A percentile compares a stretch with the other conserved stretches of the same genome.
Conservation (phyloP, 2,797 vertebrate species). For the Acanthopagrus latus region DNA sequence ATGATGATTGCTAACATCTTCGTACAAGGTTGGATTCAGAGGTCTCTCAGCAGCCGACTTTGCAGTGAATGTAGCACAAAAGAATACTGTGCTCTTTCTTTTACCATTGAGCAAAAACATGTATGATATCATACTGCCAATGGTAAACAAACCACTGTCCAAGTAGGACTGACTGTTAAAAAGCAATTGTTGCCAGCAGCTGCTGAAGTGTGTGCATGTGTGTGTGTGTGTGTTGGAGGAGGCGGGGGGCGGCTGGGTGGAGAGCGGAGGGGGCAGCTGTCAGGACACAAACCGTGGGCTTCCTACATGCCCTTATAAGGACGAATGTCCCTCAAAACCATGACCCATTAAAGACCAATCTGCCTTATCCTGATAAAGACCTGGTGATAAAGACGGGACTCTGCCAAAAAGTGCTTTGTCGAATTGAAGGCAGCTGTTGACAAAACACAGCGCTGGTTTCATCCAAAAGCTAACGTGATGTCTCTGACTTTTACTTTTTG, state of each 20-base stretch:
- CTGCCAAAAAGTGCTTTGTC: slow-evolving; percentile 63
- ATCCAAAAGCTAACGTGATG: slow-evolving; percentile 20
- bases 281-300: slow-evolving; percentile 70
- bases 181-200: slow-evolving; percentile 84
- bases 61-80: background rate
- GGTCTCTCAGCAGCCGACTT: background rate
- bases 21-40: background rate
- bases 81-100: background rate
- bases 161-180: slow-evolving; percentile 50
- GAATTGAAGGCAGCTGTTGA: slow-evolving; percentile 55
- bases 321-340: slow-evolving; percentile 73
- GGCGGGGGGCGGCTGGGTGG: slow-evolving; percentile 13
- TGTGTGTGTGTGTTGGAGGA: slow-evolving; percentile 25
- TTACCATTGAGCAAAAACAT: background rate
- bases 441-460: slow-evolving; percentile 67
- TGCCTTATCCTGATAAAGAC: slow-evolving; percentile 72
- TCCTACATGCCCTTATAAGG: slow-evolving; percentile 83
- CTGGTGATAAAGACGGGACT: slow-evolving; percentile 58
- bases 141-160: slow-evolving; percentile 66
- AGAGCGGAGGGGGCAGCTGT: slow-evolving; percentile 78
- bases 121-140: slow-evolving; percentile 3
- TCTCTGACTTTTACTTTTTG: slow-evolving; percentile 19
- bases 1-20: background rate
- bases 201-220: slow-evolving; percentile 65
- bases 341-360: slow-evolving; percentile 69